These are phyloP conservation scores for Ctenicera cuprea DNA, from an alignment of 2,888 invertebrate genomes.

Conservation along the genomic window DNA sequence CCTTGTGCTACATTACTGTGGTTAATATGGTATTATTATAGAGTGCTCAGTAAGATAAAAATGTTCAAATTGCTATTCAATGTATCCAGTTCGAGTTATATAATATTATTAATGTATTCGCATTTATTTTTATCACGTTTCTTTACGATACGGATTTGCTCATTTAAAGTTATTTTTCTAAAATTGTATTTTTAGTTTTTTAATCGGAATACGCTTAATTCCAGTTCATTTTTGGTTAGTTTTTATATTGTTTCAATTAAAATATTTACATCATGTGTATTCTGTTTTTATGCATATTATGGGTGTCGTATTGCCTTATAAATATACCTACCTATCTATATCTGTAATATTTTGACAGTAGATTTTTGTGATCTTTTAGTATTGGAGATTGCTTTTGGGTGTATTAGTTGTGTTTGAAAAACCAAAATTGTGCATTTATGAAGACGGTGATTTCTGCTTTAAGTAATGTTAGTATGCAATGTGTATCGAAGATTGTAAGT, in stretches of 20 bases:
- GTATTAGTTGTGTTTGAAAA: slow-evolving; percentile 8
- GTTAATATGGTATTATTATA: slow-evolving; percentile 12
- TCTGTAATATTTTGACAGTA: slow-evolving; percentile 13
- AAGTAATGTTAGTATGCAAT: slow-evolving; percentile 27
- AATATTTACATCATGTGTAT: no score
- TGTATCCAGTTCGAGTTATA: neutral
- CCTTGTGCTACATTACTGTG: slow-evolving; percentile 29
- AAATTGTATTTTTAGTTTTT: neutral
- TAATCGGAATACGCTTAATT: neutral
- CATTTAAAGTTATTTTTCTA: slow-evolving; percentile 21
- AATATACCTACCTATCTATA: slow-evolving; percentile 3
- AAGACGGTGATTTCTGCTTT: slow-evolving; percentile 26
- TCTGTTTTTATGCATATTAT: neutral
- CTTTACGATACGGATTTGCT: neutral
- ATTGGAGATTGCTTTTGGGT: neutral
- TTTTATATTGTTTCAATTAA: neutral
- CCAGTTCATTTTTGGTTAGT: neutral
- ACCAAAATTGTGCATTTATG: slow-evolving; percentile 22
- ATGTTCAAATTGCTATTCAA: slow-evolving; percentile 5
- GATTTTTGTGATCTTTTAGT: neutral
- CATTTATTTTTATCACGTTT: neutral
- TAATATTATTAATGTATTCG: neutral
- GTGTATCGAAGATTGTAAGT: slow-evolving; percentile 31
- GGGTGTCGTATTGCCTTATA: slow-evolving; percentile 27
- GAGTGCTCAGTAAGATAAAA: slow-evolving; percentile 13